A percentile compares a stretch with the other conserved stretches of the same genome.
Evolutionary conservation across 2,888 invertebrate species (phyloP).

Genomic region (Nephrocerus scutellatus): DNA sequence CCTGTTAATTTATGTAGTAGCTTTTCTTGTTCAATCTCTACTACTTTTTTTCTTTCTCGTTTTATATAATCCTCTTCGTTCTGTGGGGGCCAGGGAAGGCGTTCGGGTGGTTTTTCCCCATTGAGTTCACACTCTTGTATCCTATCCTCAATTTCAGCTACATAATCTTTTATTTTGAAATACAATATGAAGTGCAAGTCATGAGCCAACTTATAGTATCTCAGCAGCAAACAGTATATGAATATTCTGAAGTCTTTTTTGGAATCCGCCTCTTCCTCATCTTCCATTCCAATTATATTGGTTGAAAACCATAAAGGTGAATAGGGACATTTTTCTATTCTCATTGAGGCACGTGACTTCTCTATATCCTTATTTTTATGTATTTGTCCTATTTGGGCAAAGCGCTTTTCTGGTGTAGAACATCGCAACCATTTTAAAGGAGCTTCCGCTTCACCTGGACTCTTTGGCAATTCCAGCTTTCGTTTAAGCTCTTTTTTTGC

Average conservation of each 20-base stretch:
- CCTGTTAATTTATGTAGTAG: too few species aligned
- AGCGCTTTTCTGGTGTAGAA: conserved; percentile 33
- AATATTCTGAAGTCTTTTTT: conserved; percentile 42
- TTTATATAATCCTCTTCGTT: too few species aligned
- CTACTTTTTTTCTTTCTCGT: too few species aligned
- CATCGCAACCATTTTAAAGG: conserved; percentile 32
- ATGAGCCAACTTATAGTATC: conserved; percentile 40
- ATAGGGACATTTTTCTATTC: conserved; percentile 33
- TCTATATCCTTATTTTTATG: not conserved
- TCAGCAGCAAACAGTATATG: conserved; percentile 41
- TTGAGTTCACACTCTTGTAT: too few species aligned
- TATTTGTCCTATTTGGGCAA: conserved; percentile 12
- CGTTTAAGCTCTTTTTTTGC: conserved; percentile 32
- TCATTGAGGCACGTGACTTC: conserved; percentile 14
- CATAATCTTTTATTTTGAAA: conserved; percentile 41
- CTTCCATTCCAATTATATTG: conserved; percentile 37
- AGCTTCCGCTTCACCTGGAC: conserved; percentile 34
- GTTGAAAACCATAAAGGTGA: conserved; percentile 37
- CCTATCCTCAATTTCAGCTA: conserved; percentile 31
- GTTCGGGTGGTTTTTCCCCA: too few species aligned
- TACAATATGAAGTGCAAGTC: conserved; percentile 39
- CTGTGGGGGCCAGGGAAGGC: too few species aligned
- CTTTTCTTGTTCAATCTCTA: too few species aligned
- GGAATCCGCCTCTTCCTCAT: conserved; percentile 38
- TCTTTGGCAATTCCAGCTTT: conserved; percentile 25